Base-by-base conservation (phyloP, 1,140 invertebrate species). In the Polypedilum vanderplanki region DNA sequence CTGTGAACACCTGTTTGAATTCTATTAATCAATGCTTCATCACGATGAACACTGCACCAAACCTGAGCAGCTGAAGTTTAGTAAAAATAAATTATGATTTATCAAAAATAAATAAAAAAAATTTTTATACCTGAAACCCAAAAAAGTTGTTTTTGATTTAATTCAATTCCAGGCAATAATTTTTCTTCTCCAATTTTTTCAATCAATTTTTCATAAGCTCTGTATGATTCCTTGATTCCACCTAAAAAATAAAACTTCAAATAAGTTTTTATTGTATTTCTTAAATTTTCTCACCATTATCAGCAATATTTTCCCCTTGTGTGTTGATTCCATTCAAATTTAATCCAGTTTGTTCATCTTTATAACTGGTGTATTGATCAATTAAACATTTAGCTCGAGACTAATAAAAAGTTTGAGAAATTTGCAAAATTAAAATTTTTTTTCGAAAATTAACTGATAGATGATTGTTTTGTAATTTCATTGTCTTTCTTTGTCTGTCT, bases 1-100 rank as follows among this genome's bases (percentile, higher is more conserved):
- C 90, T 90, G 80, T 93, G 90, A 78, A 86, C 85, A 74, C 91
- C 86, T 73, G 89, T 90, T 3, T 88, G 86, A 77, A 92, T 88
- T 24, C 88, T 84, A 20, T 90, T 81, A 76, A 87, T 88, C 75
- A 90, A 82, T 0, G 88, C 85, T 82, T 93, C 90, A 5, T 90
- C 89, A 73, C 90, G 81, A 77, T 89, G 88, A 77, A 87, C 87
- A 33, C 84, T 84, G 79, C 90, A 91, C 90, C 90, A 90, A 4
- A 83, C 85, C 76, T 88, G 90, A 0, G 90, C 90, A 0, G 88
- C 88, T 73, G 5, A 33, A 33, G 24, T 33, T n/a, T n/a, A n/a
- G n/a, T n/a, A n/a, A 33, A 33, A 33, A 33, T 33, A n/a, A n/a
- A n/a, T n/a, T n/a, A n/a, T n/a, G n/a, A n/a, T n/a, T n/a, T n/a